Evolutionary conservation across 2,888 invertebrate genomes (phyloP).

Genomic region (Auanema sp.): DNA sequence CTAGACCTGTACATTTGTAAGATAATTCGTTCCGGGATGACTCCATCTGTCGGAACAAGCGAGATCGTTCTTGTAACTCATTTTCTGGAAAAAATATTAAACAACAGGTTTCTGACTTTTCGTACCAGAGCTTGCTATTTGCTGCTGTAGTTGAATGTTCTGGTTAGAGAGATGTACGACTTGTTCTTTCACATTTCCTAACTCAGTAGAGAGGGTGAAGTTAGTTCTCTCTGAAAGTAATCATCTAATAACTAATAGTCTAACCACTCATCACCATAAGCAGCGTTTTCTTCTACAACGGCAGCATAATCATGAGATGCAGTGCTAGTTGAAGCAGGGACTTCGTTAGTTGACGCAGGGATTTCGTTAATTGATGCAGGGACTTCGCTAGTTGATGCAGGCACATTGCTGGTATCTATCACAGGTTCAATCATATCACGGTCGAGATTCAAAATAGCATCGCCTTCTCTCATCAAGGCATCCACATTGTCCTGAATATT

Average conservation of each 20-base stretch:
- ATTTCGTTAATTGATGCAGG: no score
- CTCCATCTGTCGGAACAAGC: conserved; percentile 25
- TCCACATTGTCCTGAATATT: no score
- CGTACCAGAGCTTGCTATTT: conserved; percentile 11
- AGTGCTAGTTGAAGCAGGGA: no score
- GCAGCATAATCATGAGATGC: no score
- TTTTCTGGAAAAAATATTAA: conserved; percentile 9
- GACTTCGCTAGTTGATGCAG: no score
- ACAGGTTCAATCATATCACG: no score
- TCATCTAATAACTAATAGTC: background rate
- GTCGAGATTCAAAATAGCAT: no score
- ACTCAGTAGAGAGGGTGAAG: conserved; percentile 29
- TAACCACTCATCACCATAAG: conserved; percentile 3
- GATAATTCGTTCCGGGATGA: conserved; percentile 25
- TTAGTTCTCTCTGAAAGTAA: conserved; percentile 22
- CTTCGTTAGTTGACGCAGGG: no score
- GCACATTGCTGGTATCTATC: no score
- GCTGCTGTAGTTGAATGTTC: conserved; percentile 19
- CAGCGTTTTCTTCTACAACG: background rate
- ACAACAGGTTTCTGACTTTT: background rate
- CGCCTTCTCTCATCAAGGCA: no score
- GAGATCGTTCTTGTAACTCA: conserved; percentile 19
- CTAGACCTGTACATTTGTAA: conserved; percentile 28
- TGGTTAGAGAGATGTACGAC: conserved; percentile 16
- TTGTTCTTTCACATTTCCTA: conserved; percentile 19